Evolutionary conservation across 2,797 vertebrate species (phyloP).

Genomic region (Hydrocynus forskahlii): DNA sequence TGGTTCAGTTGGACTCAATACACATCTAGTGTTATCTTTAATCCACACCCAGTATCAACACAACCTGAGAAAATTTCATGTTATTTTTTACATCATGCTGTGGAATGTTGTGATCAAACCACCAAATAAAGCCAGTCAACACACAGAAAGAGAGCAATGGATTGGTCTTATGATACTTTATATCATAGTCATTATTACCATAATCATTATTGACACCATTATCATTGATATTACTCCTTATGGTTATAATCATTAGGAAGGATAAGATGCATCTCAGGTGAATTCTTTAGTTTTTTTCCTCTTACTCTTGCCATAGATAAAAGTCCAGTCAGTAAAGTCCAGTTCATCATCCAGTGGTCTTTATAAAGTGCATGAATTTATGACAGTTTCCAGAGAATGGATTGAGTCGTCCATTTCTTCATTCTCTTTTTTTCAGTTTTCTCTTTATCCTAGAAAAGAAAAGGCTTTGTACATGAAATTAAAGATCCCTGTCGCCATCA

Average conservation of each 20-base stretch:
- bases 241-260: conserved; percentile 66
- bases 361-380: conserved; percentile 61
- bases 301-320: conserved; percentile 42
- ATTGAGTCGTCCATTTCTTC: conserved; percentile 44
- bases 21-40: too few relatives aligned
- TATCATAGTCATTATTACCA: conserved; percentile 68
- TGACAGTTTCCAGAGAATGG: conserved; percentile 58
- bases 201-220: conserved; percentile 64
- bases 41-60: accelerated
- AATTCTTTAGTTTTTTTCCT: conserved; percentile 35
- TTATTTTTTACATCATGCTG: too few relatives aligned
- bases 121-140: conserved; percentile 39
- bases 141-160: conserved; percentile 51
- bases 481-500: conserved; percentile 40
- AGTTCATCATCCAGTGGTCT: conserved; percentile 58
- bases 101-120: not conserved
- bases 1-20: too few relatives aligned
- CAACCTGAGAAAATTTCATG: too few relatives aligned
- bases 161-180: conserved; percentile 65
- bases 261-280: conserved; percentile 54
- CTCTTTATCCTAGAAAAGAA: conserved; percentile 49
- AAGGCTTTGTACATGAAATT: conserved; percentile 51
- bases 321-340: conserved; percentile 44
- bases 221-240: conserved; percentile 58
- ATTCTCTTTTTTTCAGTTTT: conserved; percentile 32